Conservation (phyloP, 2,888 invertebrate species). For the Ceramica pisi region DNA sequence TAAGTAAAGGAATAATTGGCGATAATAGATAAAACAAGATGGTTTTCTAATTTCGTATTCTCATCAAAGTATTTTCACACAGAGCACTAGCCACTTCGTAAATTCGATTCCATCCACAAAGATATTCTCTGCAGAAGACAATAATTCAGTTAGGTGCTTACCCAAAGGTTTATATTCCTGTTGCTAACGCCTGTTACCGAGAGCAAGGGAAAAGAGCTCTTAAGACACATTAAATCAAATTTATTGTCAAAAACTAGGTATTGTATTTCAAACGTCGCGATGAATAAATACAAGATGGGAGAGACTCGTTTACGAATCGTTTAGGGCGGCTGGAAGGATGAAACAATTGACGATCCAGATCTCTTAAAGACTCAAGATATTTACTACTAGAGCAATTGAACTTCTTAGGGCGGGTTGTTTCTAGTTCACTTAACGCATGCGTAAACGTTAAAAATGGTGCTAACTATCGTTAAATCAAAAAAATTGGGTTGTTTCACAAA, state of each 20-base stretch:
- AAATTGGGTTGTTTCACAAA: no score
- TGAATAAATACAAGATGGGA: conserved; percentile 26
- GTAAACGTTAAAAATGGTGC: no score
- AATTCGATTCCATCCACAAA: conserved; percentile 41
- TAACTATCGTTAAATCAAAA: no score
- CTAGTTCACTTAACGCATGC: no score
- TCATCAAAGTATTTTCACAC: conserved; percentile 24
- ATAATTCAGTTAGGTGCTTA: conserved; percentile 32
- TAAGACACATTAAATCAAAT: conserved; percentile 38
- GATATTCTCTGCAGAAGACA: conserved; percentile 35
- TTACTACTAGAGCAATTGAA: conserved; percentile 22
- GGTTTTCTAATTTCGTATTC: not conserved
- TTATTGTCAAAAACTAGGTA: conserved; percentile 37
- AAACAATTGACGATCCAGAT: conserved; percentile 32
- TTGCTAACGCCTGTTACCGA: conserved; percentile 39
- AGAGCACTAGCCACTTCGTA: conserved; percentile 23
- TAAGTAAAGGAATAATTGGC: not conserved
- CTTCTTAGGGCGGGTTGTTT: no score
- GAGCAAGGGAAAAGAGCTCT: conserved; percentile 22
- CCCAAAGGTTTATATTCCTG: conserved; percentile 34
- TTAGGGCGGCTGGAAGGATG: not conserved
- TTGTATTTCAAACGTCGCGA: conserved; percentile 34
- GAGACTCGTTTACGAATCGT: conserved; percentile 15
- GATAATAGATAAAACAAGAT: not conserved
- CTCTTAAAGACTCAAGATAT: conserved; percentile 1